A percentile compares a stretch with the other conserved stretches of the same genome.
Conservation (phyloP, 2,797 vertebrate species). For the Fringilla coelebs region DNA sequence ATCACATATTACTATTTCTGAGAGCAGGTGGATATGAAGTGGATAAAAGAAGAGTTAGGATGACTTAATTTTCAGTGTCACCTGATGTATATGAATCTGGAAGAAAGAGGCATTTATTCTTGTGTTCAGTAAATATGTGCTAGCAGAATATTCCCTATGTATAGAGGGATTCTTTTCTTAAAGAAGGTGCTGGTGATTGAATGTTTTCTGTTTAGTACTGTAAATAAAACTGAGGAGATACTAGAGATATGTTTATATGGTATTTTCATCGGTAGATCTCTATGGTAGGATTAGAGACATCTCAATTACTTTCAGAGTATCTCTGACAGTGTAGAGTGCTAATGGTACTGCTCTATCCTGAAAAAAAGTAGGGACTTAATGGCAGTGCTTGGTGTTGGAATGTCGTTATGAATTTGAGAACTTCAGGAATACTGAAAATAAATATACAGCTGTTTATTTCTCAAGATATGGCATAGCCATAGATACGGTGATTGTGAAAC, state of each 20-base stretch:
- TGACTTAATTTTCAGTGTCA: background rate
- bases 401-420: background rate
- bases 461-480: rapidly evolving
- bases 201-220: background rate
- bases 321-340: background rate
- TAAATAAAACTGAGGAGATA: background rate
- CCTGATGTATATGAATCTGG: background rate
- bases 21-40: background rate
- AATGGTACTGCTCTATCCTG: background rate
- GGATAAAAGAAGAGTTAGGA: background rate
- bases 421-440: background rate
- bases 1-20: background rate
- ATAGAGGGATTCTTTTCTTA: background rate
- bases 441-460: background rate
- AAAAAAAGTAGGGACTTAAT: background rate
- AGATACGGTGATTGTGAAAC: background rate
- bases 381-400: background rate
- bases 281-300: background rate
- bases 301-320: background rate
- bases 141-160: background rate
- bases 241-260: background rate
- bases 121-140: background rate
- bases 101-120: background rate
- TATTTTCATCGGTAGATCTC: background rate
- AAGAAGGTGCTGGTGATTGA: background rate